phyloP scores from a whole-genome alignment of 2,113 vertebrate genomes.

The Labrus mixtus region DNA sequence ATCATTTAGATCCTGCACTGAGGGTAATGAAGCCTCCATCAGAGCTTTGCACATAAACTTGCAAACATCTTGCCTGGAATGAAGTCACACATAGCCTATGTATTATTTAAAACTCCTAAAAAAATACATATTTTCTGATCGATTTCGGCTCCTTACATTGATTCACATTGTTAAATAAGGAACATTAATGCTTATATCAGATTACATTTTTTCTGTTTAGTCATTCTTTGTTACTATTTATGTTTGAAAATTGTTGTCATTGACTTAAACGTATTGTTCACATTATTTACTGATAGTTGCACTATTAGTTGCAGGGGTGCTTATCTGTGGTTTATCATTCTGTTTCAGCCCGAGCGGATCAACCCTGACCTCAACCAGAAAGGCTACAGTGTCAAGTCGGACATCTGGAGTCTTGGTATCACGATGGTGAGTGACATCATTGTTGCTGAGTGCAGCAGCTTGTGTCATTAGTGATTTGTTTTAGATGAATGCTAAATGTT shows the following conservation, averaged over 20 bases:
- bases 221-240: too few relatives aligned
- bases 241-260: too few relatives aligned
- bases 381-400: slow-evolving; percentile 98
- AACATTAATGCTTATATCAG: too few relatives aligned
- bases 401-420: slow-evolving; percentile 99
- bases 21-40: neutral
- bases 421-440: slow-evolving; percentile 88
- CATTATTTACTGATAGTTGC: too few relatives aligned
- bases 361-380: slow-evolving; percentile 99
- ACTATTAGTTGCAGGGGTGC: neutral
- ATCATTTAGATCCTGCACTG: neutral
- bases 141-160: neutral
- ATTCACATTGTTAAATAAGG: neutral
- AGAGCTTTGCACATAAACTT: neutral
- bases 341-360: slow-evolving; percentile 94
- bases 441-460: neutral
- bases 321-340: neutral
- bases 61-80: slow-evolving; percentile 4
- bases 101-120: neutral
- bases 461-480: neutral
- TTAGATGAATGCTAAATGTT: neutral
- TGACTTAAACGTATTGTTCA: too few relatives aligned
- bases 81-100: neutral
- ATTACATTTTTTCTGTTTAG: neutral
- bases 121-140: neutral